Percentiles rank a stretch among this genome's conserved stretches.
phyloP scores from a whole-genome alignment of 2,888 invertebrate genomes.

The Tachystola acroxantha region DNA sequence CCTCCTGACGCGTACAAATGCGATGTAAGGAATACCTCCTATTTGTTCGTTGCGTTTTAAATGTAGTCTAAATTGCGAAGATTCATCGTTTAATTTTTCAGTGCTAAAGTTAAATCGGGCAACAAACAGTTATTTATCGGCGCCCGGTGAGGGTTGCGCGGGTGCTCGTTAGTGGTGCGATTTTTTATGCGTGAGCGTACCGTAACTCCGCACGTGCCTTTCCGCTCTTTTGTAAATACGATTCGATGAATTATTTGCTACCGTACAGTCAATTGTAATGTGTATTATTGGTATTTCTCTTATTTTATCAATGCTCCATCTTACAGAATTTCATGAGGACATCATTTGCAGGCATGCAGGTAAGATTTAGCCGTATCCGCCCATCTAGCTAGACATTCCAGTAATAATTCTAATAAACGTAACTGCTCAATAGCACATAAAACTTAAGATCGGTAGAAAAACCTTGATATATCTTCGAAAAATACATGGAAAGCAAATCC shows the following conservation, averaged over 20 bases:
- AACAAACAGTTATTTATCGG: slow-evolving; percentile 49
- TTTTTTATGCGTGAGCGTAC: slow-evolving; percentile 31
- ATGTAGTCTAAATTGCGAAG: slow-evolving; percentile 39
- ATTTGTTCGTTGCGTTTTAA: slow-evolving; percentile 29
- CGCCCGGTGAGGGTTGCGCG: slow-evolving; percentile 32
- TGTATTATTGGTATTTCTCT: too few species aligned
- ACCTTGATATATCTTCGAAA: too few species aligned
- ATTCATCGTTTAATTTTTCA: slow-evolving; percentile 56
- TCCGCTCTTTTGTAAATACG: slow-evolving; percentile 23
- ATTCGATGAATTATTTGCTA: slow-evolving; percentile 9
- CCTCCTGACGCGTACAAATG: slow-evolving; percentile 23
- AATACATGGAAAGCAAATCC: too few species aligned
- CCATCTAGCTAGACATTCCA: too few species aligned
- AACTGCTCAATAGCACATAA: too few species aligned
- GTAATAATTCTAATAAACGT: too few species aligned
- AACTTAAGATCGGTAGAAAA: too few species aligned
- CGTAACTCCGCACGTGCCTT: slow-evolving; percentile 29
- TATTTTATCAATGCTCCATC: too few species aligned
- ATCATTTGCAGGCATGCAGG: too few species aligned
- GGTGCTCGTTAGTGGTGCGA: slow-evolving; percentile 40
- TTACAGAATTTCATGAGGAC: too few species aligned
- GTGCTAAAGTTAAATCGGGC: slow-evolving; percentile 46
- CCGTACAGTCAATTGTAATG: background rate
- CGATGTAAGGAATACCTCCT: slow-evolving; percentile 23
- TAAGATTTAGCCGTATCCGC: too few species aligned